Evolutionary conservation across 2,888 invertebrate species (phyloP).

Genomic region (Lingula anatina): DNA sequence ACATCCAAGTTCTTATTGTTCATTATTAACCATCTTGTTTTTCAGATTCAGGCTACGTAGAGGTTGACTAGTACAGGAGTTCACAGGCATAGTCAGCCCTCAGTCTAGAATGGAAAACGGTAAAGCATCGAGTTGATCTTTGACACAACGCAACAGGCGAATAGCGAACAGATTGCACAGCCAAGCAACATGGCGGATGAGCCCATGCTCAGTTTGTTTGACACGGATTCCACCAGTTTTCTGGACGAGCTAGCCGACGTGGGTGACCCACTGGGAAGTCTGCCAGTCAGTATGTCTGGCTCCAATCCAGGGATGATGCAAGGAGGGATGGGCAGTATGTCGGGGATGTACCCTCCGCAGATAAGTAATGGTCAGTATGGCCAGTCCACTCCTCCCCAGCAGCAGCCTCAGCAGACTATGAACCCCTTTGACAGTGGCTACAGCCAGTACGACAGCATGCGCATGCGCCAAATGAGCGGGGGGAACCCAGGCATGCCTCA

Average conservation of each 20-base stretch:
- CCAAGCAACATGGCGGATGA: slow-evolving; percentile 33
- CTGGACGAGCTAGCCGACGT: slow-evolving; percentile 31
- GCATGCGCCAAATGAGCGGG: not conserved
- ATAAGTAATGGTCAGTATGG: slow-evolving; percentile 3
- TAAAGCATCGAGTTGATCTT: no score
- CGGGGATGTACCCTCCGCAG: slow-evolving; percentile 7
- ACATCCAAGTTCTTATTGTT: no score
- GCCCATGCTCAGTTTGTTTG: slow-evolving; percentile 36
- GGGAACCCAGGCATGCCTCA: not conserved
- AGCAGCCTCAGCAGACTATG: not conserved
- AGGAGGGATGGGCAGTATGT: slow-evolving; percentile 7
- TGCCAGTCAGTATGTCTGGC: slow-evolving; percentile 9
- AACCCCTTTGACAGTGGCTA: not conserved
- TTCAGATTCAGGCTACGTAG: not conserved
- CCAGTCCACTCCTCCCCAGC: not conserved
- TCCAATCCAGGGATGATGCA: slow-evolving; percentile 9
- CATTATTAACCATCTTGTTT: not conserved
- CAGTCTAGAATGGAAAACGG: no score
- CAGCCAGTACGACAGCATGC: not conserved
- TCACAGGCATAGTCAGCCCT: no score
- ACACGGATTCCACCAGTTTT: slow-evolving; percentile 29
- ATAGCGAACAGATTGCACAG: no score
- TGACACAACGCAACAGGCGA: no score
- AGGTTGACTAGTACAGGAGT: no score
- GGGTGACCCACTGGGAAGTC: slow-evolving; percentile 9